A percentile compares a stretch with the other conserved stretches of the same genome.
Conservation (phyloP, 2,888 invertebrate species). For the Perizoma flavofasciatum region DNA sequence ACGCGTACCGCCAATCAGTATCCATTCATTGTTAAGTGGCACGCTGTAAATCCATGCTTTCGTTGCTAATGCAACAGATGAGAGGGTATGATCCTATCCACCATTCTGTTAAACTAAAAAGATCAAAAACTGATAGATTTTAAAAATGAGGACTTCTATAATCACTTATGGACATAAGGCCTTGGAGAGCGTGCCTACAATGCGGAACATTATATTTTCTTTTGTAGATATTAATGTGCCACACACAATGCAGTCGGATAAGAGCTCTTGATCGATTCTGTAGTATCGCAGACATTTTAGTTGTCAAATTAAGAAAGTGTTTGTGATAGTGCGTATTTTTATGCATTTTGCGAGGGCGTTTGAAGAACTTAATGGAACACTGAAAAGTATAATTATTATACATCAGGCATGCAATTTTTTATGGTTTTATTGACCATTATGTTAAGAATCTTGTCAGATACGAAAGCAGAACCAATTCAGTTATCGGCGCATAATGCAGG, state of each 20-base stretch:
- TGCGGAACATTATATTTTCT: conserved; percentile 39
- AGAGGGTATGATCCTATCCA: too few relatives aligned
- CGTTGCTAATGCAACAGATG: too few relatives aligned
- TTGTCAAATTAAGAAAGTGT: conserved; percentile 12
- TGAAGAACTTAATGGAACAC: conserved; percentile 4
- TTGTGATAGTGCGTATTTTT: conserved; percentile 13
- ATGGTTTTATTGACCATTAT: conserved; percentile 7
- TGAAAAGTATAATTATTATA: conserved; percentile 1
- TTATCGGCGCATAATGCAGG: conserved; percentile 3
- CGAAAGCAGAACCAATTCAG: conserved; percentile 4
- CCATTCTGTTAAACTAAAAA: too few relatives aligned
- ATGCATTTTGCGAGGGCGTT: background rate
- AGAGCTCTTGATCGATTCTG: conserved; percentile 31
- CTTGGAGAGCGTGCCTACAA: conserved; percentile 4
- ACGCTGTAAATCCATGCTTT: too few relatives aligned
- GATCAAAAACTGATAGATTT: too few relatives aligned
- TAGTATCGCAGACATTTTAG: conserved; percentile 21
- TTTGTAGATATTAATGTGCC: conserved; percentile 26
- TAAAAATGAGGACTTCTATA: too few relatives aligned
- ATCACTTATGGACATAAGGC: too few relatives aligned
- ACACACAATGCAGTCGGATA: conserved; percentile 33
- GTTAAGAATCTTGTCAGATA: background rate
- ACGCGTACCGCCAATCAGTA: too few relatives aligned
- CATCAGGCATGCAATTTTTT: conserved; percentile 16
- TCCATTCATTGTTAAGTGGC: too few relatives aligned